Conservation (phyloP, 1,140 invertebrate genomes). For the Uloborus diversus region DNA sequence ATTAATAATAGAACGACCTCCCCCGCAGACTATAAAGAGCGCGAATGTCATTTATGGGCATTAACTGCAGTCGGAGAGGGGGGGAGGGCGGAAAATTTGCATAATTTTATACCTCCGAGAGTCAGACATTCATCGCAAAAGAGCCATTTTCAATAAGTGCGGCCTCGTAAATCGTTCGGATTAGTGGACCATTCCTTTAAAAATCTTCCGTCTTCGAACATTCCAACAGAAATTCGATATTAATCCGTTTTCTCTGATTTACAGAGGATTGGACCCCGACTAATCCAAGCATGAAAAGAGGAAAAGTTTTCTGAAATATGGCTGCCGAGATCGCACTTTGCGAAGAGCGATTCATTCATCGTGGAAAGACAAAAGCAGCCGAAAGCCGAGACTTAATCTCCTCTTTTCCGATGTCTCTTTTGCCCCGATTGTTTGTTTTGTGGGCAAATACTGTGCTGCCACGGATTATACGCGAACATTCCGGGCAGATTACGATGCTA, state of each 20-base stretch:
- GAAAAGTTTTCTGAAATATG: constrained; percentile 39
- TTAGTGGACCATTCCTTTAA: constrained; percentile 29
- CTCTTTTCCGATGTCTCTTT: no score
- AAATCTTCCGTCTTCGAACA: constrained; percentile 16
- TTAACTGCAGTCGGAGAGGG: constrained; percentile 36
- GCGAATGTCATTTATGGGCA: constrained; percentile 53
- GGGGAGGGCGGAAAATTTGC: constrained; percentile 35
- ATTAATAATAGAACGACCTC: constrained; percentile 42
- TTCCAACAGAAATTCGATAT: constrained; percentile 36
- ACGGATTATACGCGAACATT: no score
- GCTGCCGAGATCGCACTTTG: neutral
- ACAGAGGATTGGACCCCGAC: constrained; percentile 32
- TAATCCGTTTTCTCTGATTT: constrained; percentile 52
- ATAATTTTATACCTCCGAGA: constrained; percentile 41
- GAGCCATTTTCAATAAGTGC: constrained; percentile 48
- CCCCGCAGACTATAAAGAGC: neutral
- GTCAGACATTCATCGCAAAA: constrained; percentile 1
- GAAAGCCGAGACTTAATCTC: constrained; percentile 8
- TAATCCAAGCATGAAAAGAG: constrained; percentile 46
- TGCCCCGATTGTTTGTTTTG: no score
- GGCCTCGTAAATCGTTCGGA: constrained; percentile 50
- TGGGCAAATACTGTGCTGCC: no score
- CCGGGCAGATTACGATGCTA: no score
- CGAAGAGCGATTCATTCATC: neutral
- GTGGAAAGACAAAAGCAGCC: constrained; percentile 8